Percentiles rank a stretch among this genome's conserved stretches.
Evolutionary conservation across 2,797 vertebrate genomes (phyloP).

Genomic region (Alosa sapidissima): DNA sequence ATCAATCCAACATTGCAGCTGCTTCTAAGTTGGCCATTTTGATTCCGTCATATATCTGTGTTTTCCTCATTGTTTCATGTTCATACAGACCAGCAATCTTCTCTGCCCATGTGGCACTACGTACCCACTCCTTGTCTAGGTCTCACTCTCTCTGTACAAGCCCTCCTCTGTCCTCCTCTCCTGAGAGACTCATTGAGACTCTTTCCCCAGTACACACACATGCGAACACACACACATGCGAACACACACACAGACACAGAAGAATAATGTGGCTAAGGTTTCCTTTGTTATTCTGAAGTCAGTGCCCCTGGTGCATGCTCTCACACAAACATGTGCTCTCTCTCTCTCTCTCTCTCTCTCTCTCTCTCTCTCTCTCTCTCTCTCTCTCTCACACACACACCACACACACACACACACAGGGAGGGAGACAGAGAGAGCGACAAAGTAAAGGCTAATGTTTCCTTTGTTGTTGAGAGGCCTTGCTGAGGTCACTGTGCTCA

Average conservation of each 20-base stretch:
- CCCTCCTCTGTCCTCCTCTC: conserved; percentile 11
- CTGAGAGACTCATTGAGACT: not conserved
- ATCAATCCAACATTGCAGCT: not conserved
- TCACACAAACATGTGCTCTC: not conserved
- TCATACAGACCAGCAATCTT: conserved; percentile 25
- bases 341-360: not conserved
- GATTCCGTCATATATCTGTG: not conserved
- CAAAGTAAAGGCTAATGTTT: conserved; percentile 25
- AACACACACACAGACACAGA: not conserved
- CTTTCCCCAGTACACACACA: not conserved
- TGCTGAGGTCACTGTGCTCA: conserved; percentile 29
- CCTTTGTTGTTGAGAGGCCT: conserved; percentile 19
- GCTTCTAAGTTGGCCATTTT: not conserved
- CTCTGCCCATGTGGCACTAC: not conserved
- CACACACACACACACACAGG: conserved; percentile 8
- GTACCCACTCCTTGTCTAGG: not conserved
- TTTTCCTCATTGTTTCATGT: conserved; percentile 51
- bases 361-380: too few relatives aligned
- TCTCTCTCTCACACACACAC: too few relatives aligned
- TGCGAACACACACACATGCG: not conserved
- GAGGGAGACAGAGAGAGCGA: not conserved
- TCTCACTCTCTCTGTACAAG: not conserved
- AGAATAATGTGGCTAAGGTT: conserved; percentile 43
- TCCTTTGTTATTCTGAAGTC: conserved; percentile 24
- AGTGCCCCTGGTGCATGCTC: not conserved